Conservation (phyloP, 2,113 vertebrate genomes). For the Catagonus wagneri region DNA sequence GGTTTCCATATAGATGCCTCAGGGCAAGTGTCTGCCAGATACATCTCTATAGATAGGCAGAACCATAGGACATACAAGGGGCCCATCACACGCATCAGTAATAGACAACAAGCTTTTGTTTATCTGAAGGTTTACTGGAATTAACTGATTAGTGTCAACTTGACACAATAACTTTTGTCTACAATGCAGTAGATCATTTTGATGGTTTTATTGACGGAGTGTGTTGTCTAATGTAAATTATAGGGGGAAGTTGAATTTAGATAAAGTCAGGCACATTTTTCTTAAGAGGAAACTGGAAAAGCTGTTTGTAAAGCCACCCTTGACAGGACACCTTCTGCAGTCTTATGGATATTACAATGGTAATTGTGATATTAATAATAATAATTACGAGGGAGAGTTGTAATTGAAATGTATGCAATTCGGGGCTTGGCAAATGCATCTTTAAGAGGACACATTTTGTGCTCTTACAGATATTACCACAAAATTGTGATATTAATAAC, state of each 20-base stretch:
- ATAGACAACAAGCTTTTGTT: slow-evolving; percentile 97
- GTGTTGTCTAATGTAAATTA: slow-evolving; percentile 93
- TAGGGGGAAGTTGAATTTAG: slow-evolving; percentile 83
- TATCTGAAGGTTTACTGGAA: slow-evolving; percentile 97
- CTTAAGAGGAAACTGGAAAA: slow-evolving; percentile 84
- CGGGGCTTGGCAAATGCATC: slow-evolving; percentile 71
- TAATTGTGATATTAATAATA: slow-evolving; percentile 79
- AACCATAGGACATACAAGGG: slow-evolving; percentile 90
- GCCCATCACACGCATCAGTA: slow-evolving; percentile 95
- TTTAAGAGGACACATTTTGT: slow-evolving; percentile 74
- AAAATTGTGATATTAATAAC: slow-evolving; percentile 83
- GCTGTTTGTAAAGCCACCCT: slow-evolving; percentile 80
- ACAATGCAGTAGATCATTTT: slow-evolving; percentile 91
- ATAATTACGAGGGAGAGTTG: slow-evolving; percentile 65
- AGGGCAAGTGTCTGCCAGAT: slow-evolving; percentile 97
- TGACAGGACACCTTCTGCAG: slow-evolving; percentile 83
- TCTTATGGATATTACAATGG: slow-evolving; percentile 72
- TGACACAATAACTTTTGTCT: slow-evolving; percentile 95
- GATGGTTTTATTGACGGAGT: slow-evolving; percentile 94
- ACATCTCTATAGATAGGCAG: slow-evolving; percentile 93
- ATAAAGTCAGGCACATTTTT: slow-evolving; percentile 85
- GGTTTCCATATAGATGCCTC: slow-evolving; percentile 92
- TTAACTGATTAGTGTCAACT: slow-evolving; percentile 98
- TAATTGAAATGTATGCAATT: slow-evolving; percentile 80
- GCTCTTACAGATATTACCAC: slow-evolving; percentile 78